These are phyloP conservation scores for Simalia tracyae DNA, from an alignment of 2,797 vertebrate species.

Conservation along the genomic window DNA sequence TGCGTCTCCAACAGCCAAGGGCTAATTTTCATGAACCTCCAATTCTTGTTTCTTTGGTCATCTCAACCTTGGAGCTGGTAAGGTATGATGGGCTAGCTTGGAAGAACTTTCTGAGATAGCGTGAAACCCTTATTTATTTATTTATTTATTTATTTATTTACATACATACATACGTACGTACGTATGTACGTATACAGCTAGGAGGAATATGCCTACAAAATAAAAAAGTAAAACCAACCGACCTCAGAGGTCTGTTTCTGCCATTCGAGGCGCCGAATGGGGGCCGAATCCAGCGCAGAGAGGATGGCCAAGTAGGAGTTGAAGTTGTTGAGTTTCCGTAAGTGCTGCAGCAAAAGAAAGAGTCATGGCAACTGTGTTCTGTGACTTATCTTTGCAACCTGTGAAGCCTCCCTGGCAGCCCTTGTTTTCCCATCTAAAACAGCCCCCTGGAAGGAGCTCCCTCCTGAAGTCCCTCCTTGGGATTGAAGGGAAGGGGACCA, in stretches of 20 bases:
- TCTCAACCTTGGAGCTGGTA: background rate
- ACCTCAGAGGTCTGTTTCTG: conserved; percentile 99
- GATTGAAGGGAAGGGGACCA: too few species aligned
- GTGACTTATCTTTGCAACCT: too few species aligned
- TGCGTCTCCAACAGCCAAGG: too few species aligned
- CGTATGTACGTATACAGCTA: too few species aligned
- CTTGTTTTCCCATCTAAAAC: too few species aligned
- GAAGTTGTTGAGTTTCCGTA: conserved; percentile 98
- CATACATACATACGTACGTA: too few species aligned
- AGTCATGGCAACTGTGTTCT: background rate
- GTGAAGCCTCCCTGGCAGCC: too few species aligned
- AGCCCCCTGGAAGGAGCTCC: too few species aligned
- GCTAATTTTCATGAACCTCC: background rate
- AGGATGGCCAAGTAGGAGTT: conserved; percentile 99
- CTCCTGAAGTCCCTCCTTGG: too few species aligned
- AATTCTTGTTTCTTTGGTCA: background rate
- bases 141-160: too few species aligned
- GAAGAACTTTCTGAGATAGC: background rate
- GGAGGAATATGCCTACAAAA: too few species aligned
- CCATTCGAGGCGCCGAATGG: conserved; percentile 97
- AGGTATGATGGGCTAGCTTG: background rate
- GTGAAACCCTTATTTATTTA: too few species aligned
- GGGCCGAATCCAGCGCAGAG: conserved; percentile 95
- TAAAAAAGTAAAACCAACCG: conserved; percentile 41
- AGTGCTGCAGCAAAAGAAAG: conserved; percentile 80